Percentiles rank a stretch among this genome's conserved stretches.
These are phyloP conservation scores for Antheraea mylitta DNA, from an alignment of 1,140 invertebrate species.

Conservation along the genomic window DNA sequence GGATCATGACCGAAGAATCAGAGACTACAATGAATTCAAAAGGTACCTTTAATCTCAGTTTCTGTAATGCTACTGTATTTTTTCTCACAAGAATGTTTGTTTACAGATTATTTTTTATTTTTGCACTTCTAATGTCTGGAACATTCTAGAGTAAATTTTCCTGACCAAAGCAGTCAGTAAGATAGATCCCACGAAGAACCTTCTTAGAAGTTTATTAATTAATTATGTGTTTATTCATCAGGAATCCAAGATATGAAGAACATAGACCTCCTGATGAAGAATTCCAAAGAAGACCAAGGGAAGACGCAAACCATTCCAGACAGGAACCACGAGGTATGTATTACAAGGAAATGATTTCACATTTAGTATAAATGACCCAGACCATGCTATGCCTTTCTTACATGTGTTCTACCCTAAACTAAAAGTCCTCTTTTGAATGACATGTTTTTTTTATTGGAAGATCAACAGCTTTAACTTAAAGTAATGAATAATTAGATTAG, in stretches of 20 bases:
- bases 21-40: conserved; percentile 56
- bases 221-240: conserved; percentile 12
- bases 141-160: no score
- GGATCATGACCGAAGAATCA: conserved; percentile 44
- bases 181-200: no score
- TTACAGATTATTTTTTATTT: no score
- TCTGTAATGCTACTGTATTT: neutral
- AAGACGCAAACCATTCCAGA: conserved; percentile 46
- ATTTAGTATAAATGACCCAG: neutral
- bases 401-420: no score
- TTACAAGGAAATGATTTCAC: neutral
- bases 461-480: no score
- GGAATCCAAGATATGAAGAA: conserved; percentile 52
- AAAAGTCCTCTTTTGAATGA: no score
- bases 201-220: conserved; percentile 12
- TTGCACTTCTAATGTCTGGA: no score
- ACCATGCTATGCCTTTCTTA: no score
- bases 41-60: conserved; percentile 34
- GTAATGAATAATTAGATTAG: no score
- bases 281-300: conserved; percentile 44
- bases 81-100: no score
- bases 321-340: conserved; percentile 52
- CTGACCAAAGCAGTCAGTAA: no score
- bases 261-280: conserved; percentile 39
- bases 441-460: no score